Evolutionary conservation across 2,797 vertebrate species (phyloP).

Genomic region (Oreonectes daqikongensis): DNA sequence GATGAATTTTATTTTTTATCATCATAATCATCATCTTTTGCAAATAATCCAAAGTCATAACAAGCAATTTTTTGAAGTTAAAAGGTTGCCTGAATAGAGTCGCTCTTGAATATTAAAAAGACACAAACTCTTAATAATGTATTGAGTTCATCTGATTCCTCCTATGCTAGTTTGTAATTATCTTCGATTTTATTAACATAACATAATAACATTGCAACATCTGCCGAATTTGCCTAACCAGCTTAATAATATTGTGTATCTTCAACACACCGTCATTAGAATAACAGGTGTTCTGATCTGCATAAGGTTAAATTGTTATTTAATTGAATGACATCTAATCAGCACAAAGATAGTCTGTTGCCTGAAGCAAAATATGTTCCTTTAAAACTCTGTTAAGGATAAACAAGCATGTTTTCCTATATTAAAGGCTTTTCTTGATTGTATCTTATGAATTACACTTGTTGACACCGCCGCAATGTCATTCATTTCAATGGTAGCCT

Average conservation of each 20-base stretch:
- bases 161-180: slow-evolving; percentile 28
- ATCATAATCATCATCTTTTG: slow-evolving; percentile 53
- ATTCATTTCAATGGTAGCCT: no score
- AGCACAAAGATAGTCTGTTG: neutral
- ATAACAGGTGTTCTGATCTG: slow-evolving; percentile 25
- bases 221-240: slow-evolving; percentile 33
- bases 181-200: slow-evolving; percentile 49
- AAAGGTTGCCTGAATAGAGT: slow-evolving; percentile 52
- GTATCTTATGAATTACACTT: neutral
- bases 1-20: slow-evolving; percentile 29
- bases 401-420: neutral
- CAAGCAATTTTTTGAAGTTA: slow-evolving; percentile 74
- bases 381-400: no score
- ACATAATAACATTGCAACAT: slow-evolving; percentile 19
- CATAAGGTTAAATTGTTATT: slow-evolving; percentile 6
- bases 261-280: slow-evolving; percentile 27
- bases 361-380: neutral
- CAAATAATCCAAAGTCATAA: neutral
- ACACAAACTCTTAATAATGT: slow-evolving; percentile 33
- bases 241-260: slow-evolving; percentile 20
- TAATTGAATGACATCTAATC: slow-evolving; percentile 10
- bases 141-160: slow-evolving; percentile 12
- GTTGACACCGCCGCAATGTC: no score
- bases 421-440: neutral
- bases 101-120: slow-evolving; percentile 67